A percentile compares a stretch with the other conserved stretches of the same genome.
Evolutionary conservation across 2,888 invertebrate genomes (phyloP).

Genomic region (Clitarchus hookeri): DNA sequence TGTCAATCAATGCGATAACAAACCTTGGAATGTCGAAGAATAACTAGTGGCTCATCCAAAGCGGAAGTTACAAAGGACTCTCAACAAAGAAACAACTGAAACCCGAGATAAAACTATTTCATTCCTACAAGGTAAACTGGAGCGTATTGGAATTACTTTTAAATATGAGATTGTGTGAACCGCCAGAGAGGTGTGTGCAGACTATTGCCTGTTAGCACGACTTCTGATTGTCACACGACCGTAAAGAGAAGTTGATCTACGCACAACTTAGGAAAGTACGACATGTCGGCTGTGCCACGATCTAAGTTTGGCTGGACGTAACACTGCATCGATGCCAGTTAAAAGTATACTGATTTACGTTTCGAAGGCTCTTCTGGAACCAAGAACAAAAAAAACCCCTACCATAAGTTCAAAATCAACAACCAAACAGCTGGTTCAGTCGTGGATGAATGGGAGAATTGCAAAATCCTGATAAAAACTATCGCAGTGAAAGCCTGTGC

Average conservation of each 20-base stretch:
- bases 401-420: neutral
- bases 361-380: neutral
- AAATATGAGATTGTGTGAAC: neutral
- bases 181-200: neutral
- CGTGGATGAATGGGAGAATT: neutral
- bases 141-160: slow-evolving; percentile 9
- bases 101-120: slow-evolving; percentile 12
- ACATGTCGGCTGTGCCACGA: neutral
- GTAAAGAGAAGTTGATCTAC: neutral
- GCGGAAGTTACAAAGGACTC: slow-evolving; percentile 11
- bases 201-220: neutral
- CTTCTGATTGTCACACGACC: slow-evolving; percentile 11
- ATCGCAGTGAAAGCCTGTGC: neutral
- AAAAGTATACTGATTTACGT: neutral
- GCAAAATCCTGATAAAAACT: neutral
- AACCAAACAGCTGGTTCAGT: slow-evolving; percentile 11
- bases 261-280: slow-evolving; percentile 6
- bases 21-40: slow-evolving; percentile 2
- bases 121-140: neutral
- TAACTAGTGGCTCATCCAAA: slow-evolving; percentile 21
- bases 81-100: neutral
- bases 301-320: neutral
- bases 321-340: slow-evolving; percentile 3
- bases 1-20: neutral
- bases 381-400: neutral